Conservation (phyloP, 2,797 vertebrate genomes). For the Cottoperca gobio region DNA sequence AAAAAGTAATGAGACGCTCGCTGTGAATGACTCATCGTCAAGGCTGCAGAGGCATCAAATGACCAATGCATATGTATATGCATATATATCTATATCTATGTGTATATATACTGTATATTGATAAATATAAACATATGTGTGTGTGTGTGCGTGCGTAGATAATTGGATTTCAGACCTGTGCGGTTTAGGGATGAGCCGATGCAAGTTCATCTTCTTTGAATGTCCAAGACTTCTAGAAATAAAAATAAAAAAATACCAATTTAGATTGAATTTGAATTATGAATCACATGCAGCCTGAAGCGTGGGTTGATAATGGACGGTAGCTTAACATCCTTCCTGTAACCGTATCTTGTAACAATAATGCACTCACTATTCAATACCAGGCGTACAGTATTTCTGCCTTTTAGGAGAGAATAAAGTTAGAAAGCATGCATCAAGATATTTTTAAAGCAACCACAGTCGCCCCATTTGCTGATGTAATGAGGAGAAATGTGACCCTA, state of each 20-base stretch:
- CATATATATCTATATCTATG: no score
- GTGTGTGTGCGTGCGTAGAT: background rate
- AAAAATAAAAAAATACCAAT: constrained; percentile 51
- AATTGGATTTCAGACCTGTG: constrained; percentile 91
- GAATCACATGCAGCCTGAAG: constrained; percentile 23
- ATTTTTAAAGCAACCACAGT: constrained; percentile 61
- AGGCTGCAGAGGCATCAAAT: constrained; percentile 36
- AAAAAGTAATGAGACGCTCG: constrained; percentile 52
- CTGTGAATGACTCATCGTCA: constrained; percentile 53
- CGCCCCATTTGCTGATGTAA: constrained; percentile 76
- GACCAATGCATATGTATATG: constrained; percentile 9
- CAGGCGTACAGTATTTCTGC: constrained; percentile 1
- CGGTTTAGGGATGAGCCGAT: constrained; percentile 89
- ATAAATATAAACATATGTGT: background rate
- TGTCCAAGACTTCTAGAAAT: constrained; percentile 90
- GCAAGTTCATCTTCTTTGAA: constrained; percentile 89
- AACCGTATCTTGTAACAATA: constrained; percentile 34
- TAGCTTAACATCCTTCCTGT: constrained; percentile 11
- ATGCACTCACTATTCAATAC: constrained; percentile 19
- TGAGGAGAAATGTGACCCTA: constrained; percentile 67
- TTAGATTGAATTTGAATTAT: constrained; percentile 60
- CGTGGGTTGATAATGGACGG: constrained; percentile 24
- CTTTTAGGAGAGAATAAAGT: constrained; percentile 52
- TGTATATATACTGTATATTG: background rate
- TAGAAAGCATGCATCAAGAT: constrained; percentile 57